A percentile compares a stretch with the other conserved stretches of the same genome.
These are phyloP conservation scores for Campylomormyrus tamandua DNA, from an alignment of 2,113 vertebrate genomes.

Conservation along the genomic window DNA sequence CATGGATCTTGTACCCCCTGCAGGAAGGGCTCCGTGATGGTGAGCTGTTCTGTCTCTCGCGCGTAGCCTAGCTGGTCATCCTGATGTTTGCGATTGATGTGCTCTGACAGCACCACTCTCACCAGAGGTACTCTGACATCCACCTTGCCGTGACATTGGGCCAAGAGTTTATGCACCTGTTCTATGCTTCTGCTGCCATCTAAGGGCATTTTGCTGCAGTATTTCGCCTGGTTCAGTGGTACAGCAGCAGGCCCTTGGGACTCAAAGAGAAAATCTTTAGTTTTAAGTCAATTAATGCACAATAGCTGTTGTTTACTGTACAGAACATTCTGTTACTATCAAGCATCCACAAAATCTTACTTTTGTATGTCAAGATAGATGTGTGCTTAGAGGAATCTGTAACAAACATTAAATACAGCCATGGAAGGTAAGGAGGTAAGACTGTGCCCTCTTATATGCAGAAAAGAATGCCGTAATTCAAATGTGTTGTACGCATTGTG, in stretches of 20 bases:
- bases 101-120: conserved; percentile 2
- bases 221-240: neutral
- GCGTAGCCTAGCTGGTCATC: neutral
- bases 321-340: neutral
- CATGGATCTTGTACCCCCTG: neutral
- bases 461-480: neutral
- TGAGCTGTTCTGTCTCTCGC: neutral
- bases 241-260: neutral
- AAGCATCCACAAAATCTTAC: neutral
- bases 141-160: neutral
- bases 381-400: neutral
- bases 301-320: neutral
- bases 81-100: neutral
- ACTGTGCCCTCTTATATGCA: neutral
- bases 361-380: neutral
- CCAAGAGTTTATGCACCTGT: neutral
- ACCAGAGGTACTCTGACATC: neutral
- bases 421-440: neutral
- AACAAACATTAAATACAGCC: neutral
- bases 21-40: neutral
- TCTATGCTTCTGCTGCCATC: neutral
- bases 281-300: neutral
- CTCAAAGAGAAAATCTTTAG: neutral
- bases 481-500: neutral
- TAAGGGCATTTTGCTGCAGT: neutral